These are phyloP conservation scores for Arion vulgaris DNA, from an alignment of 1,140 invertebrate genomes.

Conservation along the genomic window DNA sequence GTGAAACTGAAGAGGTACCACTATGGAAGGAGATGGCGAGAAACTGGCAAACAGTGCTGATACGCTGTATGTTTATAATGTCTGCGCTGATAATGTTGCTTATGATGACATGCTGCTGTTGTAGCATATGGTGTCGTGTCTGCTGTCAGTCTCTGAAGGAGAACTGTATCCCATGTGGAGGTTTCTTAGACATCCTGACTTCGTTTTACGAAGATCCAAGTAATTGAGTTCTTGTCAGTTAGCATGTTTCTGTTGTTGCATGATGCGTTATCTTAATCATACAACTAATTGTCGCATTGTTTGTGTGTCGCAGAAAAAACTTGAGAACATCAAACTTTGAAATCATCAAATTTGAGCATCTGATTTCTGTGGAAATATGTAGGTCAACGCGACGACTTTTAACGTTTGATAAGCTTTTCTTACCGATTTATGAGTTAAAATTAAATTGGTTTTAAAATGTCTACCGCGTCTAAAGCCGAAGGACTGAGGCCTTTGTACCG, in stretches of 20 bases:
- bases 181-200: not conserved
- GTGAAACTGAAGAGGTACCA: not conserved
- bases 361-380: too few species aligned
- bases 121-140: not conserved
- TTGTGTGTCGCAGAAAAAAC: too few species aligned
- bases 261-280: not conserved
- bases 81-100: not conserved
- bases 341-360: too few species aligned
- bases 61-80: not conserved
- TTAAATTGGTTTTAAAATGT: too few species aligned
- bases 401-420: too few species aligned
- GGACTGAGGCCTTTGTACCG: too few species aligned
- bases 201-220: slow-evolving; percentile 28
- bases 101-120: slow-evolving; percentile 18
- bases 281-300: too few species aligned
- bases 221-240: not conserved
- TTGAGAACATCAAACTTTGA: too few species aligned
- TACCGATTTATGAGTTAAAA: too few species aligned
- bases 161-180: not conserved
- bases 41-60: slow-evolving; percentile 15
- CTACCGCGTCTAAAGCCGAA: too few species aligned
- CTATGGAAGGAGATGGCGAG: not conserved
- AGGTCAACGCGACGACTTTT: too few species aligned
- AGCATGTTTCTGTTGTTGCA: not conserved
- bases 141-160: slow-evolving; percentile 16